Evolutionary conservation across 2,888 invertebrate species (phyloP), one percentile per base, ranked within the genome.

Genomic region (Mythimna ferrago): DNA sequence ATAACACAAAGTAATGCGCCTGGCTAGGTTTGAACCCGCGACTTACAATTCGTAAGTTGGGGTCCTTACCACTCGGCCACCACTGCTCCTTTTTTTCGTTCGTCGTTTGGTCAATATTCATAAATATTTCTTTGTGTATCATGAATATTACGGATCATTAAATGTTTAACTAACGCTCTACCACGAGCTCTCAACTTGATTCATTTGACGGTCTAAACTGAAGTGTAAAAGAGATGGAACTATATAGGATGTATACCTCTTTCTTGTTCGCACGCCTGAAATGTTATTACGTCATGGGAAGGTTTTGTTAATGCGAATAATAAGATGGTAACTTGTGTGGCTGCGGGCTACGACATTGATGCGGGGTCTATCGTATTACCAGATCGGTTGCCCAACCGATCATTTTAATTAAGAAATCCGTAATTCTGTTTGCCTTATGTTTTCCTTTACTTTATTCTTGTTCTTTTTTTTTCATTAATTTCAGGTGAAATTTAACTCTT

Each of bases 271-370:
- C 32, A 32, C 32, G 32, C 32, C 5, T 32, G 9, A 38, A 38
- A 38, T 38, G 7, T 38, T 38, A 9, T 75, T 85, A 73, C 79
- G 83, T 71, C 83, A 81, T 79, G 85, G 73, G 81, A 83, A 86
- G 75, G 41, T 9, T 9, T 2, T 11, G 56, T 32, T 32, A 32
- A 32, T 5, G 5, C 5, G 32, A 32, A 53, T 84, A 81, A 76
- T 71, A 78, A 69, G 78, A 73, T 65, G 71, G 67, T 72, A 74
- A 76, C 69, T 81, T 74, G 16, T 38, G 68, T n/a, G 66, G 73
- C 62, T 65, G 67, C 32, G 11, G 79, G 51, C 68, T 58, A 0
- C 19, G 66, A 81, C 71, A 79, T 69, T 62, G 67, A 76, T 69
- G 57, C 66, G 71, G 53, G 58, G 53, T 71, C 64, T 71, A 66